Conservation (phyloP, 2,113 vertebrate species). For the Lampris megalopsis region DNA sequence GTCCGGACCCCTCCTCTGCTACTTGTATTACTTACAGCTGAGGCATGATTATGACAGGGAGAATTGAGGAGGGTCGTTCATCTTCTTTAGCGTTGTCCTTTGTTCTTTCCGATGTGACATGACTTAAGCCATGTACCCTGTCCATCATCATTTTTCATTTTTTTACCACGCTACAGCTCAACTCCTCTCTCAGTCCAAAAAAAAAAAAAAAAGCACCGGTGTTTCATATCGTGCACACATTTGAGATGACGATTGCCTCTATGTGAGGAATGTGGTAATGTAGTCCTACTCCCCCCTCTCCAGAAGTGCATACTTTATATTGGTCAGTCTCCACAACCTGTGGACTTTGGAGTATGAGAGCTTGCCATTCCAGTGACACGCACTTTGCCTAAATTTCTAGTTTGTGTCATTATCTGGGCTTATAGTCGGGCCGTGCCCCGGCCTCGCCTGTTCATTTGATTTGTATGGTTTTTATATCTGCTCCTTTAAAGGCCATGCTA, state of each 20-base stretch:
- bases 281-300: conserved; percentile 17
- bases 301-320: conserved; percentile 23
- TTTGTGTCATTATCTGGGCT: conserved; percentile 61
- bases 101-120: conserved; percentile 55
- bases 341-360: conserved; percentile 46
- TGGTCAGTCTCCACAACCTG: conserved; percentile 29
- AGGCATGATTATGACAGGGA: conserved; percentile 7
- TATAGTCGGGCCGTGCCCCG: conserved; percentile 29
- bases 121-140: conserved; percentile 53
- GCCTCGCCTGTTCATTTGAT: conserved; percentile 39
- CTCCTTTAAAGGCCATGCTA: conserved; percentile 69
- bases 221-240: conserved; percentile 64
- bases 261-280: conserved; percentile 47
- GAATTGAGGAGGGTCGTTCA: conserved; percentile 49
- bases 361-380: conserved; percentile 16
- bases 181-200: conserved; percentile 45
- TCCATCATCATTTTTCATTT: conserved; percentile 65
- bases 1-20: conserved; percentile 7
- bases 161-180: conserved; percentile 44
- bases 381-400: conserved; percentile 34
- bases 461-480: conserved; percentile 52
- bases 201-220: conserved; percentile 4
- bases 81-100: conserved; percentile 49
- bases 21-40: conserved; percentile 35
- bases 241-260: conserved; percentile 47